Evolutionary conservation across 2,797 vertebrate species (phyloP).

Genomic region (Gadopsis bispinosus): DNA sequence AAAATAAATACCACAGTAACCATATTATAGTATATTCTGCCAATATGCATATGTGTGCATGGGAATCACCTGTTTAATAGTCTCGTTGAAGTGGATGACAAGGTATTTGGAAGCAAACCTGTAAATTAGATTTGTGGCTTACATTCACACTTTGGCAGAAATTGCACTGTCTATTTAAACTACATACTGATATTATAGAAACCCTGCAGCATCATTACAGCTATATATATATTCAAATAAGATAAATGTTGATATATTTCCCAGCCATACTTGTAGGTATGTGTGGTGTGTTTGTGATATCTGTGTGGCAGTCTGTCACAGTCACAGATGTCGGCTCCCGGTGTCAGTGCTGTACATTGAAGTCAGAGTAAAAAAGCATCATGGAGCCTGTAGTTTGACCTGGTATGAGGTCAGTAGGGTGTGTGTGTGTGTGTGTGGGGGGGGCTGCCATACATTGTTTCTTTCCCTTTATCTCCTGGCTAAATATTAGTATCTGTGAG

Average conservation of each 20-base stretch:
- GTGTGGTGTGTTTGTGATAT: neutral
- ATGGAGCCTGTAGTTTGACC: slow-evolving; percentile 10
- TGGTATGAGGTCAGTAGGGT: neutral
- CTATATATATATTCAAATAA: neutral
- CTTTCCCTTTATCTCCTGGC: neutral
- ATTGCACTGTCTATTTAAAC: neutral
- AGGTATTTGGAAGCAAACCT: neutral
- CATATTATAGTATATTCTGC: neutral
- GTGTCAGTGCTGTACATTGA: neutral
- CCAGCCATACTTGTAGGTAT: neutral
- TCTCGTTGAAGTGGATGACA: neutral
- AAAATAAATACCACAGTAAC: neutral
- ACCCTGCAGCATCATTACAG: too few species aligned
- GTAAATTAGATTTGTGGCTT: neutral
- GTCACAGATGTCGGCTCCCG: neutral
- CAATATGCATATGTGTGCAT: neutral
- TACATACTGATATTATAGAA: neutral
- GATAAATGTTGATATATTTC: neutral
- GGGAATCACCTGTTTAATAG: neutral
- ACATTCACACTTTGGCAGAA: neutral
- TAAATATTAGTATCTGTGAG: neutral
- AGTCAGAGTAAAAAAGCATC: neutral
- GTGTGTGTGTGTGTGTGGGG: neutral
- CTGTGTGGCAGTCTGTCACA: neutral
- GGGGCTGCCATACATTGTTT: neutral